These are phyloP conservation scores for Plagodis dolabraria DNA, from an alignment of 2,888 invertebrate genomes.

Conservation along the genomic window DNA sequence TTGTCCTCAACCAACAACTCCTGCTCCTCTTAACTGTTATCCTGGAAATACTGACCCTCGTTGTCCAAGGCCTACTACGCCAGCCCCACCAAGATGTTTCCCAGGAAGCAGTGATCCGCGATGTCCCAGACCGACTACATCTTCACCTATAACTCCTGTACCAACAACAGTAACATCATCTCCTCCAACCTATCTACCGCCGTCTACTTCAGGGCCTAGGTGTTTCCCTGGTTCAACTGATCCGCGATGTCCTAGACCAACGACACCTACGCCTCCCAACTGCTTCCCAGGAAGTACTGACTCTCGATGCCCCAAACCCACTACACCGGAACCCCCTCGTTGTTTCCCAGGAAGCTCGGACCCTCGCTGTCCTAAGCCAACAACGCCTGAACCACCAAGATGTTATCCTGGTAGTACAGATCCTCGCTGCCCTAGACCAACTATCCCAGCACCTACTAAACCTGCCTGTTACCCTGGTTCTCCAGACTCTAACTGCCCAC, in stretches of 20 bases:
- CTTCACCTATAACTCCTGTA: slow-evolving; percentile 42
- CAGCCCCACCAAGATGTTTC: slow-evolving; percentile 42
- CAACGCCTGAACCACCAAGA: slow-evolving; percentile 45
- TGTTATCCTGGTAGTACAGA: slow-evolving; percentile 44
- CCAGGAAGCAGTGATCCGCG: slow-evolving; percentile 59
- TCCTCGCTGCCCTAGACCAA: slow-evolving; percentile 50
- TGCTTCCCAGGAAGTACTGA: slow-evolving; percentile 32
- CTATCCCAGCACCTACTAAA: slow-evolving; percentile 38
- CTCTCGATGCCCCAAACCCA: slow-evolving; percentile 47
- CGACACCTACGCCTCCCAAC: slow-evolving; percentile 37
- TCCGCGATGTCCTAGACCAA: slow-evolving; percentile 47
- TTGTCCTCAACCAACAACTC: slow-evolving; percentile 49
- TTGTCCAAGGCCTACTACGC: slow-evolving; percentile 48
- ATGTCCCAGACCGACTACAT: slow-evolving; percentile 39
- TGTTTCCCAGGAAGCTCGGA: slow-evolving; percentile 45
- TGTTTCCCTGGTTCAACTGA: slow-evolving; percentile 56
- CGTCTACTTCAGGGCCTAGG: slow-evolving; percentile 28
- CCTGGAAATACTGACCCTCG: slow-evolving; percentile 39
- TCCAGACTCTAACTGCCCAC: slow-evolving; percentile 57
- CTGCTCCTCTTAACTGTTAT: slow-evolving; percentile 41
- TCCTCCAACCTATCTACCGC: slow-evolving; percentile 46
- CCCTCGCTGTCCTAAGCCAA: slow-evolving; percentile 45
- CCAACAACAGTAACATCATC: slow-evolving; percentile 29
- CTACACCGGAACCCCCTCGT: slow-evolving; percentile 28
- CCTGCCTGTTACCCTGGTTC: slow-evolving; percentile 50